Base-by-base conservation (phyloP, 2,888 invertebrate genomes). In the Macrophya alboannulata region DNA sequence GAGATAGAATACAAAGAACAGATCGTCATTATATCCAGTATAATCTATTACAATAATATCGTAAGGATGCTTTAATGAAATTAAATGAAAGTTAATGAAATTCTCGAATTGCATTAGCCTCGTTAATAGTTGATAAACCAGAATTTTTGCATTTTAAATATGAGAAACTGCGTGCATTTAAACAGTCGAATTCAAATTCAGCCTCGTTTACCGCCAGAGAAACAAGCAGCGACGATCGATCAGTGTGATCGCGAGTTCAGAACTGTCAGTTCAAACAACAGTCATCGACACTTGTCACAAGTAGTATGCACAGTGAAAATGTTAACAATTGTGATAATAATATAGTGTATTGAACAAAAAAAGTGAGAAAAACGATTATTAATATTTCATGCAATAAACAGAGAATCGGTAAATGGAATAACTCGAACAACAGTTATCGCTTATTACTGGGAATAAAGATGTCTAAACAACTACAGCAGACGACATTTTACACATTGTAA, bases 221-320 rank as follows among this genome's bases (percentile, higher is more conserved):
- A 37, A 68, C 68, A 68, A 68, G 37, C 68, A 37, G 37, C 37
- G 37, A 68, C 37, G 68, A 37, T 31, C 37, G 68, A 68, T 68
- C 10, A 31, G 68, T 37, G 37, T 37, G 37, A 37, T 68, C 15
- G 62, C 62, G 25, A 62, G 25, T 62, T 12, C 9, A 25, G 62
- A 62, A n/a, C 55, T 55, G n/a, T 55, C 55, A 55, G 55, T 55
- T n/a, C n/a, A 55, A n/a, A 55, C 55, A 55, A 55, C n/a, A 55
- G 55, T n/a, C 55, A 55, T 55, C n/a, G 5, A 2, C n/a, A 55
- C 55, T n/a, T n/a, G 55, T 48, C 45, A 48, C 1, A 48, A 10
- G 3, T 55, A 55, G n/a, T 55, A 1, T n/a, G n/a, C n/a, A n/a
- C 5, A 55, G 55, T 55, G 55, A 55, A 55, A 55, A 55, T 55